Percentiles rank a stretch among this genome's conserved stretches.
phyloP scores from a whole-genome alignment of 1,140 invertebrate species.

The Drosophila tsacasi region DNA sequence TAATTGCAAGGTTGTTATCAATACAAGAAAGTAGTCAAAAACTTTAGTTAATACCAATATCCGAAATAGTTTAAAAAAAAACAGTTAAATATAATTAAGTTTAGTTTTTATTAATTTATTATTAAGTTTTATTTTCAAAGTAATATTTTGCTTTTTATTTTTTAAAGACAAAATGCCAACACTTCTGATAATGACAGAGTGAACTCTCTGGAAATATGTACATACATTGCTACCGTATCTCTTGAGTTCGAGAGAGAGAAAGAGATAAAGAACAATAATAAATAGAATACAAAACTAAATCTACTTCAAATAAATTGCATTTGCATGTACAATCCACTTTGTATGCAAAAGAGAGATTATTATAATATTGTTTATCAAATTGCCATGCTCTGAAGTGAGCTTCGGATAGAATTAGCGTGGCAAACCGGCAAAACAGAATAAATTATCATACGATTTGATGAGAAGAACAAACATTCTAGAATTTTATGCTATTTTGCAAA shows the following conservation, averaged over 20 bases:
- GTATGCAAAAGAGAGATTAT: slow-evolving; percentile 11
- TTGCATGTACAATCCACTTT: slow-evolving; percentile 12
- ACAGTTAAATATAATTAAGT: too few relatives aligned
- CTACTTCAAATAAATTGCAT: slow-evolving; percentile 28
- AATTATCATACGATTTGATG: slow-evolving; percentile 30
- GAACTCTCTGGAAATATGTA: not conserved
- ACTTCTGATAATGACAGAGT: slow-evolving; percentile 8
- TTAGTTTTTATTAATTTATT: too few relatives aligned
- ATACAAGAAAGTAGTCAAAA: too few relatives aligned
- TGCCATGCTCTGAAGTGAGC: not conserved
- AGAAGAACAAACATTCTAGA: slow-evolving; percentile 20
- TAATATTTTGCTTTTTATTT: not conserved
- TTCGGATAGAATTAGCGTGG: slow-evolving; percentile 6
- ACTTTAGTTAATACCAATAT: too few relatives aligned
- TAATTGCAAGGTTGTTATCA: too few relatives aligned
- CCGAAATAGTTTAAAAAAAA: too few relatives aligned
- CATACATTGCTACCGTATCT: slow-evolving; percentile 7
- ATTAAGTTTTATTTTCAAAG: too few relatives aligned
- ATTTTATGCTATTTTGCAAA: not conserved
- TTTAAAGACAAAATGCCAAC: not conserved
- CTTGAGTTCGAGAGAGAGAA: slow-evolving; percentile 11
- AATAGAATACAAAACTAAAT: slow-evolving; percentile 2
- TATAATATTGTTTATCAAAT: slow-evolving; percentile 39
- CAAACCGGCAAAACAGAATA: slow-evolving; percentile 1
- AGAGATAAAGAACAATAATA: slow-evolving; percentile 11